Conservation (phyloP, 2,113 vertebrate genomes). For the Isurus oxyrinchus region DNA sequence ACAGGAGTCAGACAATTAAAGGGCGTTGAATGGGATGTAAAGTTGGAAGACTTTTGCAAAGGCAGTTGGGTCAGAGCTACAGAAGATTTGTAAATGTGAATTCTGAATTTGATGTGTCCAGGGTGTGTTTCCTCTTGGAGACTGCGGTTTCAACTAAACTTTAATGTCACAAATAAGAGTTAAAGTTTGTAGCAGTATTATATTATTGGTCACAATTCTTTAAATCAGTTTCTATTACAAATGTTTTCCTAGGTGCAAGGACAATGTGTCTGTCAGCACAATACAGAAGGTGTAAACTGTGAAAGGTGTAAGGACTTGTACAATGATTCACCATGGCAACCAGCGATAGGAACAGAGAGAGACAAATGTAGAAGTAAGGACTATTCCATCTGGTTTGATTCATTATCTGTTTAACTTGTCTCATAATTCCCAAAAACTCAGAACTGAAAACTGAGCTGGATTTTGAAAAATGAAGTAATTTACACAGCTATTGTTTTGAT, state of each 20-base stretch:
- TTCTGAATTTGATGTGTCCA: not conserved
- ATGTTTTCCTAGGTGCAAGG: constrained; percentile 62
- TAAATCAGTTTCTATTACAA: not conserved
- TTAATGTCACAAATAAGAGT: not conserved
- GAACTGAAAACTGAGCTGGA: not conserved
- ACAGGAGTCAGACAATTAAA: not conserved
- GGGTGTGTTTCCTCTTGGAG: not conserved
- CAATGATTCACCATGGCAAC: constrained; percentile 76
- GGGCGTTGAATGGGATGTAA: not conserved
- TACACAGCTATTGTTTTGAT: not conserved
- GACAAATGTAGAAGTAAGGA: constrained; percentile 66
- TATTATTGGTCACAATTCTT: not conserved
- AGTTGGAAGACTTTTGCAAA: not conserved
- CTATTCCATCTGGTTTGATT: not conserved
- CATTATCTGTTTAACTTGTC: not conserved
- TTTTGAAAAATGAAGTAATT: constrained; percentile 24
- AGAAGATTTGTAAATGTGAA: not conserved
- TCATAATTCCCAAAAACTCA: not conserved
- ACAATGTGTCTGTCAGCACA: constrained; percentile 71
- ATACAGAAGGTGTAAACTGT: constrained; percentile 72
- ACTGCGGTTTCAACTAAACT: not conserved
- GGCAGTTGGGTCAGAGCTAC: not conserved
- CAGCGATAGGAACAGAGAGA: constrained; percentile 55
- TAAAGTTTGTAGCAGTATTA: not conserved
- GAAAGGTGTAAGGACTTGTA: constrained; percentile 76